Evolutionary conservation across 1,140 invertebrate genomes (phyloP), one percentile per base, ranked within the genome.

Genomic region (Drosophila leontia): DNA sequence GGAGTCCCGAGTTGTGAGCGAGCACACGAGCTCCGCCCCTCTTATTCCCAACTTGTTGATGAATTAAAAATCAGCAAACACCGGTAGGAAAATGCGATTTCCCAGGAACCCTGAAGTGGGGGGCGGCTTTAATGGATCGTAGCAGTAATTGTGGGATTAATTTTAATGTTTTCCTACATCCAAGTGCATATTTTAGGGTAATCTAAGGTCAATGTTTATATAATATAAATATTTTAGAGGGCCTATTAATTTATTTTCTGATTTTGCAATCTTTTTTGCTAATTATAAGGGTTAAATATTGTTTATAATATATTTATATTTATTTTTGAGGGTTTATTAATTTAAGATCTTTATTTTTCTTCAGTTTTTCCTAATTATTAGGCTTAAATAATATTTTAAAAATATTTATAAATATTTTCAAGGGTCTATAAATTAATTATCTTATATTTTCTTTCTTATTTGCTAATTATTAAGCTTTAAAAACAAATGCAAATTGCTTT

Each of bases 61-160:
- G 81, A 83, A 83, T 83, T 83, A 83, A 83, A 83, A 83, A 83
- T 83, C 80, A 79, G 70, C 80, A 83, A 78, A 78, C 44, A 70
- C 50, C 67, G 68, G 60, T 35, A 57, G 19, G 65, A 56, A 56
- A 68, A 69, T 69, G 67, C 67, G 67, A 39, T 68, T 55, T 55
- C 51, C 51, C 47, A n/a, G 47, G 32, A 34, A 26, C 15, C 45
- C 42, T 45, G 32, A 48, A 72, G 53, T 60, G 53, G 47, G 17
- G 45, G 47, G 23, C 41, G 37, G 37, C 53, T 60, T 72, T 71
- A 72, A 72, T 72, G 69, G 69, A 72, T 72, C 55, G 51, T 72
- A 19, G 39, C 44, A n/a, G 67, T 72, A 72, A 72, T 72, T 72
- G 53, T 41, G 56, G 67, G 45, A 72, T 72, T 71, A 72, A 72